Percentiles rank a stretch among this genome's conserved stretches.
Evolutionary conservation across 2,888 invertebrate genomes (phyloP).

Genomic region (Ennomos fuscantarius): DNA sequence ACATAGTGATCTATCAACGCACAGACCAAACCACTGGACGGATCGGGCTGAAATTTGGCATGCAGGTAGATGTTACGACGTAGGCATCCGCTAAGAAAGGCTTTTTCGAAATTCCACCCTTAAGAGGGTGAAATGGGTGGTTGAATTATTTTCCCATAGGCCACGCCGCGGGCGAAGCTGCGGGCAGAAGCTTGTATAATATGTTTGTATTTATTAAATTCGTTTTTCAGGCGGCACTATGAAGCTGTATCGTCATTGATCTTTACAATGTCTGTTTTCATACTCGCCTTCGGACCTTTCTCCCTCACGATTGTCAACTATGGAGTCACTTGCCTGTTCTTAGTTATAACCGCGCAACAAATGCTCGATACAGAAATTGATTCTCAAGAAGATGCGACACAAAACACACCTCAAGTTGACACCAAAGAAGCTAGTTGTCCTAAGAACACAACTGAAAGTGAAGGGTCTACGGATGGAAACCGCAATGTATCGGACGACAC

Average conservation of each 20-base stretch:
- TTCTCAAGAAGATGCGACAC: background rate
- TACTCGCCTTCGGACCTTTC: conserved; percentile 85
- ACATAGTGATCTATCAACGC: no score
- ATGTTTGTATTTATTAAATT: no score
- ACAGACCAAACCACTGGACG: no score
- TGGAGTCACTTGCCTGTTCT: conserved; percentile 82
- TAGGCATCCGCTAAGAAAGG: no score
- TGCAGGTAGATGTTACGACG: no score
- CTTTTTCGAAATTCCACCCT: no score
- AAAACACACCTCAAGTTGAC: conserved; percentile 8
- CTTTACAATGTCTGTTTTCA: conserved; percentile 81
- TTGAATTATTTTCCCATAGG: no score
- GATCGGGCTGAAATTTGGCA: no score
- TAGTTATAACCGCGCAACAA: conserved; percentile 85
- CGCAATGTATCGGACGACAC: conserved; percentile 11
- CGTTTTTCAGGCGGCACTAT: conserved; percentile 77
- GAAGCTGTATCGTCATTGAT: conserved; percentile 74
- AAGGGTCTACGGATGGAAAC: conserved; percentile 23
- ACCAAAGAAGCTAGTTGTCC: conserved; percentile 7
- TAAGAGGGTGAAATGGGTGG: no score
- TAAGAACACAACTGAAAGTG: conserved; percentile 5
- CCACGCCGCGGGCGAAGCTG: no score
- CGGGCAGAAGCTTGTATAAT: no score
- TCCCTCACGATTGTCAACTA: conserved; percentile 86
- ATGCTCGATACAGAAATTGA: conserved; percentile 60